Percentiles rank a stretch among this genome's conserved stretches.
Evolutionary conservation across 2,113 vertebrate genomes (phyloP).

Genomic region (Prochilodus magdalenae): DNA sequence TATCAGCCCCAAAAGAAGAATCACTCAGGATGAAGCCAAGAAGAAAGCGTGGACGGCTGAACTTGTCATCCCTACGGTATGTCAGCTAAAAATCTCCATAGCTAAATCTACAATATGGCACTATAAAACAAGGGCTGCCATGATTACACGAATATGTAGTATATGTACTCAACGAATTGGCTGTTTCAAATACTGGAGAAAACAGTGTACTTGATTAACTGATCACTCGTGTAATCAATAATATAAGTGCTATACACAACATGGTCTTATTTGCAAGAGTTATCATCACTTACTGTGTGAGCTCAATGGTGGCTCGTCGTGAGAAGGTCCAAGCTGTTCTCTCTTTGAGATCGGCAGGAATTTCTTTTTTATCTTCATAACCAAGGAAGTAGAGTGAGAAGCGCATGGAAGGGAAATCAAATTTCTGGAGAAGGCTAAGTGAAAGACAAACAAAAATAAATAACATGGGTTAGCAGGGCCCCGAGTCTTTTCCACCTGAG

Average conservation of each 20-base stretch:
- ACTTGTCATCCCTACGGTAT: too few relatives aligned
- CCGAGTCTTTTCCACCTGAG: background rate
- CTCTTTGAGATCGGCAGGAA: constrained; percentile 84
- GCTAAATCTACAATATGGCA: too few relatives aligned
- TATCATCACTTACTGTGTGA: constrained; percentile 80
- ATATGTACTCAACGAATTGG: too few relatives aligned
- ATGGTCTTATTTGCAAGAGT: too few relatives aligned
- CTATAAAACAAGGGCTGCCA: too few relatives aligned
- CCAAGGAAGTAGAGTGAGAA: constrained; percentile 96
- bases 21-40: background rate
- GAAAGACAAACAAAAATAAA: constrained; percentile 11
- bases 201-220: too few relatives aligned
- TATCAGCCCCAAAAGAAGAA: background rate
- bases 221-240: too few relatives aligned
- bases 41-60: too few relatives aligned
- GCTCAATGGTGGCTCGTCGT: constrained; percentile 90
- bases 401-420: constrained; percentile 94
- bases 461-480: background rate
- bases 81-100: too few relatives aligned
- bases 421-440: constrained; percentile 89
- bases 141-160: too few relatives aligned
- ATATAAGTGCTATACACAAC: too few relatives aligned
- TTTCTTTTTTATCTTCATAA: constrained; percentile 93
- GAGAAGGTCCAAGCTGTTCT: constrained; percentile 89
- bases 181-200: too few relatives aligned